Conservation (phyloP, 2,888 invertebrate genomes). For the Trypoxylon attenuatum region DNA sequence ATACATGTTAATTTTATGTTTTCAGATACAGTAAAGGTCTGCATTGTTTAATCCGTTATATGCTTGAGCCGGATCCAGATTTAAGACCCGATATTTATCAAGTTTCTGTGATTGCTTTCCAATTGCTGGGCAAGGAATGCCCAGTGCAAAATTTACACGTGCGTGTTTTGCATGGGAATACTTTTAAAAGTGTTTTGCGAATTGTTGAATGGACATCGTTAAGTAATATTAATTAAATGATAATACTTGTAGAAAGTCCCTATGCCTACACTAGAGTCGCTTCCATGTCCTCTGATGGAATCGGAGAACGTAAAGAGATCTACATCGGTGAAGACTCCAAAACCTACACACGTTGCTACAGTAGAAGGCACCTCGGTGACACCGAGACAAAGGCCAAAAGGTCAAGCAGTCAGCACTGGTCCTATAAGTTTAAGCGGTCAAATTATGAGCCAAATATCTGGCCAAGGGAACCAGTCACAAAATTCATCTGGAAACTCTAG, state of each 20-base stretch:
- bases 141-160: slow-evolving; percentile 89
- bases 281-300: slow-evolving; percentile 82
- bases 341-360: slow-evolving; percentile 74
- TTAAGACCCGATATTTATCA: slow-evolving; percentile 91
- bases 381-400: slow-evolving; percentile 89
- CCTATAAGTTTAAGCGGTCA: slow-evolving; percentile 71
- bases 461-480: slow-evolving; percentile 62
- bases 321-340: slow-evolving; percentile 75
- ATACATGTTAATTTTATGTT: too few relatives aligned
- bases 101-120: slow-evolving; percentile 85
- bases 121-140: slow-evolving; percentile 82
- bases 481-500: slow-evolving; percentile 58
- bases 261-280: slow-evolving; percentile 80
- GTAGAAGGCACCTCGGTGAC: slow-evolving; percentile 88
- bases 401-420: slow-evolving; percentile 71
- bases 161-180: slow-evolving; percentile 67
- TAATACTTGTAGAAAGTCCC: slow-evolving; percentile 79
- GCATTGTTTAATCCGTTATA: slow-evolving; percentile 77
- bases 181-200: too few relatives aligned
- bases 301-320: slow-evolving; percentile 80
- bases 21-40: slow-evolving; percentile 69
- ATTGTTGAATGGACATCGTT: too few relatives aligned
- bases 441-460: slow-evolving; percentile 72
- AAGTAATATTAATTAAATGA: background rate
- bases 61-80: slow-evolving; percentile 89